Conservation (phyloP, 1,140 invertebrate genomes). For the Bombus fervidus region DNA sequence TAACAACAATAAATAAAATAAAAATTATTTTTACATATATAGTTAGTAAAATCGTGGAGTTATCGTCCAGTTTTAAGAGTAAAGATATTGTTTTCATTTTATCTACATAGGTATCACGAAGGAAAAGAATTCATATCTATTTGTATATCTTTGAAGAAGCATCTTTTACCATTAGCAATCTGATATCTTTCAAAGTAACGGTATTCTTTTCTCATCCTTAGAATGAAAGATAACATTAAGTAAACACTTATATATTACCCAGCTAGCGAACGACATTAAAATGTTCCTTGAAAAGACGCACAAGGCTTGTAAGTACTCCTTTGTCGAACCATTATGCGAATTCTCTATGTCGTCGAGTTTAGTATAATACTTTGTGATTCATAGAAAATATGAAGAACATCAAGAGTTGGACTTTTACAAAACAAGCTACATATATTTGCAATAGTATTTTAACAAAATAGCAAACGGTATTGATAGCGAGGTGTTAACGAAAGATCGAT, state of each 20-base stretch:
- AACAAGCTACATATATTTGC: not conserved
- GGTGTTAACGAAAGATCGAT: not conserved
- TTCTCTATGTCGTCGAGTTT: not conserved
- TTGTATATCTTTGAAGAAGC: not conserved
- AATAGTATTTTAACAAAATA: not conserved
- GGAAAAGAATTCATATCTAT: not conserved
- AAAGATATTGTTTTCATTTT: not conserved
- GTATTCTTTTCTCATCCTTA: not conserved
- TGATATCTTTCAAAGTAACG: not conserved
- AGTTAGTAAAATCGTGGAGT: not conserved
- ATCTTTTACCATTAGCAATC: slow-evolving; percentile 11
- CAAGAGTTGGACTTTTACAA: not conserved
- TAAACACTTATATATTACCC: not conserved
- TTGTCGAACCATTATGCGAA: not conserved
- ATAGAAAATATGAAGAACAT: not conserved
- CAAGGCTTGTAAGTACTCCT: not conserved
- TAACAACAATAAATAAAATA: not conserved
- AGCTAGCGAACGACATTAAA: not conserved
- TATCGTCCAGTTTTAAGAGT: not conserved
- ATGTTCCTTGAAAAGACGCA: not conserved
- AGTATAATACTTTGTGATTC: no score
- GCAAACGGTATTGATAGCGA: no score
- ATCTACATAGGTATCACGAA: not conserved
- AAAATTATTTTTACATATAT: not conserved
- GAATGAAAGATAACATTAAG: not conserved